Conservation (phyloP, 2,797 vertebrate species). For the Xenopus petersii region DNA sequence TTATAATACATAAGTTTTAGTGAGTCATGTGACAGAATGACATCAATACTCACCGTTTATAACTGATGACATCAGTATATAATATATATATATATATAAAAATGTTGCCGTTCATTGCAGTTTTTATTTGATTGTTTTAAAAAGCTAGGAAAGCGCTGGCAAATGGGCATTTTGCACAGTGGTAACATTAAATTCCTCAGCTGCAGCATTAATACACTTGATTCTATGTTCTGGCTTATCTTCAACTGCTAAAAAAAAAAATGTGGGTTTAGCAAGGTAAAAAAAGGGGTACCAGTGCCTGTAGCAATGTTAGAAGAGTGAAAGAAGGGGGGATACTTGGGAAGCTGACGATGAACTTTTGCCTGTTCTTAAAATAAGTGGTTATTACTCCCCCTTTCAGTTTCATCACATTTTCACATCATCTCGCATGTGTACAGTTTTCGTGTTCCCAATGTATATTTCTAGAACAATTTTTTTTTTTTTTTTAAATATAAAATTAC, state of each 20-base stretch:
- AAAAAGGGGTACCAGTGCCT: not conserved
- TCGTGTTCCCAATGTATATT: slow-evolving; percentile 46
- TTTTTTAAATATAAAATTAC: not conserved
- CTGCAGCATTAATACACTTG: not conserved
- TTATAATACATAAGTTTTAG: no score
- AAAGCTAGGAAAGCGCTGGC: not conserved
- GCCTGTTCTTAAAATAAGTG: no score
- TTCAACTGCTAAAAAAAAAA: not conserved
- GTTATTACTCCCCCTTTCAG: not conserved
- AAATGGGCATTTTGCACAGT: not conserved
- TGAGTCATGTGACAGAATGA: no score
- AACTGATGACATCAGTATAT: no score
- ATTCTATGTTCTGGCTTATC: not conserved
- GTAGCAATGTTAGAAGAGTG: not conserved
- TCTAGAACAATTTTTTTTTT: slow-evolving; percentile 44
- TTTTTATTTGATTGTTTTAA: slow-evolving; percentile 6
- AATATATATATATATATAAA: not conserved
- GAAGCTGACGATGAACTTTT: not conserved
- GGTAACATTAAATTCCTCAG: not conserved
- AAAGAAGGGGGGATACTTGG: not conserved
- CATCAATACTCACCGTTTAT: no score
- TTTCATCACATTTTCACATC: not conserved
- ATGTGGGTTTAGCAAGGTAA: not conserved
- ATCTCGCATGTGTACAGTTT: slow-evolving; percentile 59
- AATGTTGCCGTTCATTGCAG: not conserved